Evolutionary conservation across 2,888 invertebrate species (phyloP), one percentile per base, ranked within the genome.

Genomic region (Pimpla rufipes): DNA sequence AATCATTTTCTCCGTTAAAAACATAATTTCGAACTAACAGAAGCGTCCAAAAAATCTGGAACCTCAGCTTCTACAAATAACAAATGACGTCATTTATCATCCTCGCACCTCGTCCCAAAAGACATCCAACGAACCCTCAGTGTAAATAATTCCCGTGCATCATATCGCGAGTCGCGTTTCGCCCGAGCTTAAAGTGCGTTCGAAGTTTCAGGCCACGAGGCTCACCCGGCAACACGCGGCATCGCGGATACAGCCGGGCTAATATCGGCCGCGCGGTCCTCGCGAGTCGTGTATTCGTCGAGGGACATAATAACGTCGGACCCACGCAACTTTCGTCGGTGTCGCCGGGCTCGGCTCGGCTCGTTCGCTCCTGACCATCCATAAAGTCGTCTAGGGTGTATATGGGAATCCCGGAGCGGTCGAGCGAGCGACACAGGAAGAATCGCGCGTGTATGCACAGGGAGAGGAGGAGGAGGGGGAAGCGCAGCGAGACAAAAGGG

Each of bases 401-500:
- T 40, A 64, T 50, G 62, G 40, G 62, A 64, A 64, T 64, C 62
- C 62, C 23, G 81, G n/a, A n/a, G n/a, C n/a, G n/a, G n/a, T n/a
- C n/a, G n/a, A n/a, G 45, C 57, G 67, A 50, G 50, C 23, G 23
- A 59, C 37, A 64, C 37, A 73, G 29, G 42, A 71, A 73, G 75
- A 59, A 62, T 47, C 71, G 66, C 45, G 57, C 45, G 4, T 23
- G 42, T 23, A 40, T 29, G 16, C 11, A 29, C 2, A 3, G 73
- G 16, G 47, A 29, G 29, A 29, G 29, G 29, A 29, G 29, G 29
- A 29, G 29, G 29, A 5, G 29, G 45, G 29, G 4, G 55, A 55
- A 57, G 62, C 81, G 59, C 73, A 82, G 75, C 45, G 80, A 86
- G 85, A 89, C 87, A 87, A 89, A 87, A 87, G 87, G 81, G 84